phyloP scores from a whole-genome alignment of 1,140 invertebrate species.

The Stegodyphus dumicola region DNA sequence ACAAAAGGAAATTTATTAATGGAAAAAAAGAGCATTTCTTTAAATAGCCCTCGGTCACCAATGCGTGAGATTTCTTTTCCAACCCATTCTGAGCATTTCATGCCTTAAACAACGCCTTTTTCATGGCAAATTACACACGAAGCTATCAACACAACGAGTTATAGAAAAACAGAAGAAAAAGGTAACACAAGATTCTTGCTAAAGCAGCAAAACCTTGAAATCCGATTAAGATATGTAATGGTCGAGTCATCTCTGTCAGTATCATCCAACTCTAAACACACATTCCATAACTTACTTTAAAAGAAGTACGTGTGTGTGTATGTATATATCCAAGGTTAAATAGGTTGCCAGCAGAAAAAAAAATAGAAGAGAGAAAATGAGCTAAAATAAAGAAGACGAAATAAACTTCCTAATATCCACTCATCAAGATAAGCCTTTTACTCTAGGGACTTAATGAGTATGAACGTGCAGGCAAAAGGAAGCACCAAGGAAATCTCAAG shows the following conservation, averaged over 20 bases:
- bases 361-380: not conserved
- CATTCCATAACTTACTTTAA: not conserved
- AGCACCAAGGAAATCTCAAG: not conserved
- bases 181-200: not conserved
- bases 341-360: conserved; percentile 3
- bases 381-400: not conserved
- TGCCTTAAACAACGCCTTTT: conserved; percentile 1
- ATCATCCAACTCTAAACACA: not conserved
- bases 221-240: conserved; percentile 46
- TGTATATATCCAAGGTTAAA: not conserved
- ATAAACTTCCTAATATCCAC: conserved; percentile 1
- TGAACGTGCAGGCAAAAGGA: no score
- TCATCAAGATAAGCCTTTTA: conserved; percentile 34
- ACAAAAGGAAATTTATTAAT: no score
- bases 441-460: not conserved
- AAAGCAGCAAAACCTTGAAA: conserved; percentile 18
- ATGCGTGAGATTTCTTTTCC: not conserved
- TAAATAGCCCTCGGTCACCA: not conserved
- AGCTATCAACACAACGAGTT: conserved; percentile 10
- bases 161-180: not conserved
- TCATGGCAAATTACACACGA: conserved; percentile 33
- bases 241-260: not conserved
- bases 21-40: no score
- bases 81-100: conserved; percentile 21
- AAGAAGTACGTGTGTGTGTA: not conserved